These are phyloP conservation scores for Alcedo quadribrachys DNA, from an alignment of 2,797 vertebrate genomes.

Conservation along the genomic window DNA sequence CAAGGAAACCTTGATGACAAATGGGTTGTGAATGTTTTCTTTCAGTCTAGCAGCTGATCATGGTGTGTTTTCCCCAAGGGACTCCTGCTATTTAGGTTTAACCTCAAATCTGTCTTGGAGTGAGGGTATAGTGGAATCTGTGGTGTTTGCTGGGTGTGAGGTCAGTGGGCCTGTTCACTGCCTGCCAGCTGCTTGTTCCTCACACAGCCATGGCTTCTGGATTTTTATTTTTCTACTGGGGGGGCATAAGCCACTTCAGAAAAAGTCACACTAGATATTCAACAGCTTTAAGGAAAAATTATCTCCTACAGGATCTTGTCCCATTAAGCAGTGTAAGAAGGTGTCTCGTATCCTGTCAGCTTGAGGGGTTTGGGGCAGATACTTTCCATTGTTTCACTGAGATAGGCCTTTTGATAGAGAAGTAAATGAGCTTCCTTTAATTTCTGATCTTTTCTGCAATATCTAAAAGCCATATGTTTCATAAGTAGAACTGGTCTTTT, in stretches of 20 bases:
- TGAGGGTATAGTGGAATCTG: not conserved
- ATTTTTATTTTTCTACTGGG: not conserved
- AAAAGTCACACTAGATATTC: not conserved
- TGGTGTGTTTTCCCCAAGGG: not conserved
- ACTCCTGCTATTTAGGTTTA: not conserved
- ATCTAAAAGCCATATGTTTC: fast-evolving
- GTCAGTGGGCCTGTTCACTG: not conserved
- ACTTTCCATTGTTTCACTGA: not conserved
- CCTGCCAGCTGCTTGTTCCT: not conserved
- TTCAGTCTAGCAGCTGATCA: not conserved
- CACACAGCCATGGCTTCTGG: not conserved
- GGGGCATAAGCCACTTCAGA: not conserved
- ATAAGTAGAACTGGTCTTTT: not conserved
- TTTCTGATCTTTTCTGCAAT: not conserved
- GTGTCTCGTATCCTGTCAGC: not conserved
- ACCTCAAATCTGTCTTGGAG: not conserved
- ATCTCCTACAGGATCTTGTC: not conserved
- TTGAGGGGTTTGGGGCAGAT: not conserved
- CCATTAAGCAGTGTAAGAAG: not conserved
- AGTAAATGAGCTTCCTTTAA: not conserved
- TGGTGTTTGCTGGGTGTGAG: not conserved
- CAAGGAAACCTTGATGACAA: not conserved
- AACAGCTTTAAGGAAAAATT: not conserved
- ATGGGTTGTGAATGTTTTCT: not conserved
- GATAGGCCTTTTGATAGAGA: not conserved